phyloP scores from a whole-genome alignment of 2,797 vertebrate genomes.

The Anguilla obscura region DNA sequence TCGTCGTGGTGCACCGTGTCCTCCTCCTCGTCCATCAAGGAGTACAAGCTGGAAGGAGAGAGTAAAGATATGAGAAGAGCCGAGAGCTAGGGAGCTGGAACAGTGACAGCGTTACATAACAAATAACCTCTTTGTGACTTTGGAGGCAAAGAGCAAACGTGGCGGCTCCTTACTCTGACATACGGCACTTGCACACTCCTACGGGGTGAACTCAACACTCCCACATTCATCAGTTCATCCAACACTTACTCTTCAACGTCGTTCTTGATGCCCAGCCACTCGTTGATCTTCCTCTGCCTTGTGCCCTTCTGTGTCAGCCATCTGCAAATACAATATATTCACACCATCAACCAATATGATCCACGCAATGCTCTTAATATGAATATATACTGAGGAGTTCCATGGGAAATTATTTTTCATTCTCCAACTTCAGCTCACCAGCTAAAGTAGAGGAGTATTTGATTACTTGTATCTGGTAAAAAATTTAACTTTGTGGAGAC shows the following conservation, averaged over 20 bases:
- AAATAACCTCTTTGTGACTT: not conserved
- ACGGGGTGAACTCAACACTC: not conserved
- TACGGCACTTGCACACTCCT: not conserved
- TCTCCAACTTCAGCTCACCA: not conserved
- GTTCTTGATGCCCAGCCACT: slow-evolving; percentile 83
- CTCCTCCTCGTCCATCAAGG: slow-evolving; percentile 84
- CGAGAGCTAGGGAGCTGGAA: not conserved
- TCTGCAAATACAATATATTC: slow-evolving; percentile 61
- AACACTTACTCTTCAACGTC: slow-evolving; percentile 86
- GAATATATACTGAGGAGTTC: not conserved
- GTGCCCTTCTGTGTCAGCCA: slow-evolving; percentile 89
- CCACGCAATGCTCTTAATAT: not conserved
- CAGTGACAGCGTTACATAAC: not conserved
- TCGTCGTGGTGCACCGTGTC: slow-evolving; percentile 85
- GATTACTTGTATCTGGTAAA: not conserved
- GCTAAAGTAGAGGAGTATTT: not conserved
- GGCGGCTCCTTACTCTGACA: not conserved
- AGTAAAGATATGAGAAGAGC: not conserved
- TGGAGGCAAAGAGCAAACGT: too few species aligned
- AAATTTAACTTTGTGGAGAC: not conserved
- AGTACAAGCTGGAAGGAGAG: slow-evolving; percentile 74
- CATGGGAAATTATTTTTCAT: not conserved
- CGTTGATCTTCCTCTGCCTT: slow-evolving; percentile 85
- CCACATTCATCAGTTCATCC: not conserved
- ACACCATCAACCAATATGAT: not conserved